Base-by-base conservation (phyloP, 2,888 invertebrate genomes). In the Pemphredon lugubris region DNA sequence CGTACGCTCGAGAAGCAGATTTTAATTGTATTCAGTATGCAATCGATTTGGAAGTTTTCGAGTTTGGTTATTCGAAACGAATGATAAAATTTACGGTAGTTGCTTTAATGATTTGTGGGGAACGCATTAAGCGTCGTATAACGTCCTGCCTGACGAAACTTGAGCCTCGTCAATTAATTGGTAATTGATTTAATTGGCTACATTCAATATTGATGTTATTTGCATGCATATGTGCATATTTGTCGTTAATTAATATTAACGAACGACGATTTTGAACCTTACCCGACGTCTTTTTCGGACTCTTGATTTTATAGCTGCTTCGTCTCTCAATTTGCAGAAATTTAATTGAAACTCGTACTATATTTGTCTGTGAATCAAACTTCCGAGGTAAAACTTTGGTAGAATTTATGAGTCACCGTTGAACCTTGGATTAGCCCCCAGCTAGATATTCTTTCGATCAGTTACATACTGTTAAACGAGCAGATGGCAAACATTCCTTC, bases 211-310 rank as follows among this genome's bases (percentile, higher is more conserved):
- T 13, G n/a, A 2, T 50, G 34, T 14, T 11, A 1, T 18, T 5
- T 9, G 26, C 16, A 26, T 30, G 18, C 14, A 11, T 26, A 26
- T 37, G 6, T n/a, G 18, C 16, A 1, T 40, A 11, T 40, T 40
- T 40, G 11, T 57, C 37, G 14, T 39, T 48, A 42, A 67, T 67
- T 67, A 63, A 48, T 37, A 54, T 26, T n/a, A 16, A 21, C 30
- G 14, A 14, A 4, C 21, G 3, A 7, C 32, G 45, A 7, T 11
- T 40, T 18, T 5, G 9, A 14, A 58, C 39, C 30, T 21, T 32
- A 23, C 34, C n/a, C 7, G 26, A 2, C 14, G 13, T 16, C 39
- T 37, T 20, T 51, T 42, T 50, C 26, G 21, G 47, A 47, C 16
- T 42, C 13, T 16, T 23, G n/a, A 5, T 32, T 63, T 63, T 63